Conservation (phyloP, 2,888 invertebrate species). For the Drosophila helvetica region DNA sequence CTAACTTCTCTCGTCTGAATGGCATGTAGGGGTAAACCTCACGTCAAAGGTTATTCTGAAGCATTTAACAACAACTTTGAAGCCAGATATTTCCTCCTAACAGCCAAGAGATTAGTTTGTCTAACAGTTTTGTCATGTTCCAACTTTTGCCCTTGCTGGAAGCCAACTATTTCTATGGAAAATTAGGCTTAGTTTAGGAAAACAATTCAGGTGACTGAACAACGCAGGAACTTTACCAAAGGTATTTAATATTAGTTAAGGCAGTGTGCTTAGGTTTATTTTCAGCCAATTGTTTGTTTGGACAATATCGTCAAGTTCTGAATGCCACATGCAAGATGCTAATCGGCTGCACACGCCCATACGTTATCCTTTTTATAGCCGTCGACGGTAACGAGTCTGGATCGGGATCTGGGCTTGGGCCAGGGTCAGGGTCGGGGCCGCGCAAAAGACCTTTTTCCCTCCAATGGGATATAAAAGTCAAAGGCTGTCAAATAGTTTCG, state of each 20-base stretch:
- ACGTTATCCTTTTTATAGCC: slow-evolving; percentile 33
- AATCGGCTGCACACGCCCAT: slow-evolving; percentile 40
- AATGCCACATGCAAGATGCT: slow-evolving; percentile 34
- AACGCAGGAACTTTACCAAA: too few species aligned
- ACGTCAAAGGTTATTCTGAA: background rate
- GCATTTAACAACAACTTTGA: background rate
- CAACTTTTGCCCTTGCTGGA: background rate
- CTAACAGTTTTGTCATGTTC: background rate
- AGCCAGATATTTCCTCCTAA: background rate
- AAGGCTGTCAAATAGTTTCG: slow-evolving; percentile 66
- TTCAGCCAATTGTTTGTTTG: slow-evolving; percentile 3
- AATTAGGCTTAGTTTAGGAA: too few species aligned
- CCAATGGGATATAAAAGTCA: slow-evolving; percentile 49
- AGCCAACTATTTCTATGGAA: background rate
- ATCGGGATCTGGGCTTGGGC: background rate
- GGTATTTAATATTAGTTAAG: background rate
- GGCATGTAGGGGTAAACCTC: background rate
- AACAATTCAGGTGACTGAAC: too few species aligned
- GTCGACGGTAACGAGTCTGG: slow-evolving; percentile 34
- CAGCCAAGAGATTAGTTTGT: background rate
- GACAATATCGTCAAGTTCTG: slow-evolving; percentile 27
- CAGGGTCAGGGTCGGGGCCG: background rate
- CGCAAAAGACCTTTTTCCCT: slow-evolving; percentile 32
- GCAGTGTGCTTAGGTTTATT: background rate
- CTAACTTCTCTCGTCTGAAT: background rate